phyloP scores from a whole-genome alignment of 2,888 invertebrate species.

The Plagodis dolabraria region DNA sequence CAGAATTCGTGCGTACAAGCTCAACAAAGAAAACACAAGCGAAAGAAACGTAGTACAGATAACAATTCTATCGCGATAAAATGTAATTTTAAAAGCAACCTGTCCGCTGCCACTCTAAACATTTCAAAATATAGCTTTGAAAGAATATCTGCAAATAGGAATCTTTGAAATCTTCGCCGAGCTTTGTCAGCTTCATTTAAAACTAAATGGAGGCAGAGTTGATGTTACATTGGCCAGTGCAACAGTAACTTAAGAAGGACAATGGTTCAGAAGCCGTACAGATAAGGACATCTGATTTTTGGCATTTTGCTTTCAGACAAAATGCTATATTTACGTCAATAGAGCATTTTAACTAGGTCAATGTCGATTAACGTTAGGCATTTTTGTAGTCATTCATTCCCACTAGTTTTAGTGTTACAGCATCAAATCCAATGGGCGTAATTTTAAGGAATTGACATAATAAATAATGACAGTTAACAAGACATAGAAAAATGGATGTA shows the following conservation, averaged over 20 bases:
- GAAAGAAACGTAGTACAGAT: slow-evolving; percentile 13
- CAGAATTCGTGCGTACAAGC: background rate
- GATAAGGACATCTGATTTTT: too few species aligned
- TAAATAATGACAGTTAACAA: too few species aligned
- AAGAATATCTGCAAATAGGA: slow-evolving; percentile 26
- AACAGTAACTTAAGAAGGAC: background rate
- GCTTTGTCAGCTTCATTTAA: slow-evolving; percentile 30
- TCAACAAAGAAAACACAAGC: slow-evolving; percentile 5
- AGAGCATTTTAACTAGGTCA: too few species aligned
- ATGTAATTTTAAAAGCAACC: slow-evolving; percentile 25
- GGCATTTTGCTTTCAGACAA: too few species aligned
- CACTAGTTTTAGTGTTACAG: too few species aligned
- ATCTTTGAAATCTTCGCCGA: slow-evolving; percentile 16
- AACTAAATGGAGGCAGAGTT: slow-evolving; percentile 23
- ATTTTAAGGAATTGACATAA: too few species aligned
- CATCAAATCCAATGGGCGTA: too few species aligned
- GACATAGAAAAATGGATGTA: too few species aligned
- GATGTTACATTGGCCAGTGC: slow-evolving; percentile 6
- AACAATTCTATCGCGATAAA: slow-evolving; percentile 21
- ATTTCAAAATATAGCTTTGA: slow-evolving; percentile 33
- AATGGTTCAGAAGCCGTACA: too few species aligned
- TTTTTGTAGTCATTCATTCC: too few species aligned
- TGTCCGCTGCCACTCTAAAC: slow-evolving; percentile 19
- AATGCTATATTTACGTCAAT: too few species aligned
- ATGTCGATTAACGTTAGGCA: too few species aligned